Evolutionary conservation across 2,113 vertebrate species (phyloP), one percentile per base, ranked within the genome.

Genomic region (Spea bombifrons): DNA sequence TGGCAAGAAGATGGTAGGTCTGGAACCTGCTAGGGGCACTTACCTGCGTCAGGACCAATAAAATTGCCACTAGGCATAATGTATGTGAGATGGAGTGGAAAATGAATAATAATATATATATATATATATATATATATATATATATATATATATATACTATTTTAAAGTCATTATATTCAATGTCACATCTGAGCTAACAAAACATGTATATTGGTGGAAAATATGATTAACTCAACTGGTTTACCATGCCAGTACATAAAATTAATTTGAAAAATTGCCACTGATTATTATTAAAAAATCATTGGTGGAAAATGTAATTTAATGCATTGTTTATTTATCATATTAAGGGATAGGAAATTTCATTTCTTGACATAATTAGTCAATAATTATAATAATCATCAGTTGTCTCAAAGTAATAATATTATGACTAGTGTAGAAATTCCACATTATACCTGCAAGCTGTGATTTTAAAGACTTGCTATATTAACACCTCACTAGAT

Each of bases 191-290:
- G 30, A 30, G 30, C 30, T 65, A 50, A 79, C 16, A 8, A 73
- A 70, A 71, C 69, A 72, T 64, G 55, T 79, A 48, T 79, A 44
- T n/a, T 79, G 49, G 61, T 78, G 76, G 76, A 79, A 79, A 79
- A 30, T 72, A 48, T 79, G 76, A 79, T 66, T 49, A 8, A 55
- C 10, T 78, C 73, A 79, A 73, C 69, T 66, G 71, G 48, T 71
- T 73, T 79, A 71, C 76, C 76, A 79, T 79, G 48, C 55, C 73
- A 70, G 46, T 73, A 79, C 61, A 79, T 79, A 47, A 71, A 71
- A 65, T 52, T 17, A 57, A 65, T 50, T 71, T 72, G 12, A 78
- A 46, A 71, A 78, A 71, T 63, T 30, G 46, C 57, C 61, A 71
- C 71, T 52, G 8, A 78, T 30, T 49, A 71, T 78, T 71, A 46